These are phyloP conservation scores for Urocitellus parryii DNA, from an alignment of 2,113 vertebrate genomes.

Conservation along the genomic window DNA sequence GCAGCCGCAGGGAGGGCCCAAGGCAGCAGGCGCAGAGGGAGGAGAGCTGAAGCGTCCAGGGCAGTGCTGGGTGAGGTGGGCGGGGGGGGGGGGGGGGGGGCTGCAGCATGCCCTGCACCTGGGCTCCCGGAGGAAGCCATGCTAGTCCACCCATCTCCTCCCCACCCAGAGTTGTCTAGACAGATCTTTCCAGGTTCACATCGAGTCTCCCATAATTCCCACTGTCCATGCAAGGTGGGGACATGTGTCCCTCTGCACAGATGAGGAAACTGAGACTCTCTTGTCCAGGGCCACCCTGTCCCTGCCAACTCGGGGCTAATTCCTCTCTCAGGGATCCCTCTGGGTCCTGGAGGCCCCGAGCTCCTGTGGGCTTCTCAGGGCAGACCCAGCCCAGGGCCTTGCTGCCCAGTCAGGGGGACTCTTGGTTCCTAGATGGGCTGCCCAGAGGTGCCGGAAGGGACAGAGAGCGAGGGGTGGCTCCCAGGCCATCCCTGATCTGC, in stretches of 20 bases:
- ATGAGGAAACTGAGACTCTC: background rate
- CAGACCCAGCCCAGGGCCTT: background rate
- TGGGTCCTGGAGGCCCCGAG: background rate
- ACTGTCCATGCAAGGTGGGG: background rate
- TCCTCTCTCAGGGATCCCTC: background rate
- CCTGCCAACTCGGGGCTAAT: background rate
- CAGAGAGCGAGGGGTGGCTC: background rate
- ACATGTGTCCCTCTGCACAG: background rate
- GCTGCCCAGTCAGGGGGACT: background rate
- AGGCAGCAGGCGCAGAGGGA: background rate
- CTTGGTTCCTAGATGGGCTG: background rate
- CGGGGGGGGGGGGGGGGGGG: background rate
- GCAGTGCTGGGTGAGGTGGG: rapidly evolving
- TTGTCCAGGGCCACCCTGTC: background rate
- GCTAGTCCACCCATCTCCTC: no score
- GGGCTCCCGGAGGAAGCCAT: background rate
- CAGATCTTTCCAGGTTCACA: background rate
- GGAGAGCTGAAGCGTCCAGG: background rate
- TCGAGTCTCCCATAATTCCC: background rate
- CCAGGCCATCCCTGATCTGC: background rate
- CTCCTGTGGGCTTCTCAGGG: background rate
- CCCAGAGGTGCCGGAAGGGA: background rate
- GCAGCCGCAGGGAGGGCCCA: background rate
- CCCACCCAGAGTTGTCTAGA: background rate
- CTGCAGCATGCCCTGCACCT: background rate